Evolutionary conservation across 1,140 invertebrate genomes (phyloP).

Genomic region (Potamilus streckersoni): DNA sequence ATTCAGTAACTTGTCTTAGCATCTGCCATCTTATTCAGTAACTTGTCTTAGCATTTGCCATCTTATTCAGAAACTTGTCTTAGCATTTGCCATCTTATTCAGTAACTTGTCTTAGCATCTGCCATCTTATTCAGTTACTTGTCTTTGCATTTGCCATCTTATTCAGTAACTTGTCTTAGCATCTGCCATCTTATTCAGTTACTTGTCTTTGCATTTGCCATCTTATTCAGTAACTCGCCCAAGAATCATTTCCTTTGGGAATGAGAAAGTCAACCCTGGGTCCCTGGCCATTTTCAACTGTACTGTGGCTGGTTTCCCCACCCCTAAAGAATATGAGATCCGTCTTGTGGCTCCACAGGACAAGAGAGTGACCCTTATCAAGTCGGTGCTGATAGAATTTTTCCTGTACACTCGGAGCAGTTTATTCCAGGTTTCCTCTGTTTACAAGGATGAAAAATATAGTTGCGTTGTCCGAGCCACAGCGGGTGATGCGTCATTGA

Average conservation of each 20-base stretch:
- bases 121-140: too few species aligned
- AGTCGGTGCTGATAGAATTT: constrained; percentile 39
- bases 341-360: constrained; percentile 36
- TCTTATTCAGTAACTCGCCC: constrained; percentile 49
- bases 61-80: constrained; percentile 11
- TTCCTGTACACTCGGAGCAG: constrained; percentile 50
- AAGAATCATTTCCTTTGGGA: constrained; percentile 49
- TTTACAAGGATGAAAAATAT: constrained; percentile 45
- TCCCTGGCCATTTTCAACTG: constrained; percentile 57
- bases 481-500: constrained; percentile 44
- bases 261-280: constrained; percentile 54
- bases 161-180: too few species aligned
- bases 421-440: constrained; percentile 46
- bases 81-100: too few species aligned
- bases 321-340: constrained; percentile 49
- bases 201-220: neutral
- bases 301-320: constrained; percentile 55
- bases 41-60: too few species aligned
- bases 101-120: too few species aligned
- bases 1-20: constrained; percentile 13
- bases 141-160: too few species aligned
- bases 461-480: constrained; percentile 48
- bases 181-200: too few species aligned
- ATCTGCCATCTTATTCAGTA: too few species aligned
- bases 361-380: constrained; percentile 34